Base-by-base conservation (phyloP, 1,140 invertebrate genomes). In the Ruditapes philippinarum region DNA sequence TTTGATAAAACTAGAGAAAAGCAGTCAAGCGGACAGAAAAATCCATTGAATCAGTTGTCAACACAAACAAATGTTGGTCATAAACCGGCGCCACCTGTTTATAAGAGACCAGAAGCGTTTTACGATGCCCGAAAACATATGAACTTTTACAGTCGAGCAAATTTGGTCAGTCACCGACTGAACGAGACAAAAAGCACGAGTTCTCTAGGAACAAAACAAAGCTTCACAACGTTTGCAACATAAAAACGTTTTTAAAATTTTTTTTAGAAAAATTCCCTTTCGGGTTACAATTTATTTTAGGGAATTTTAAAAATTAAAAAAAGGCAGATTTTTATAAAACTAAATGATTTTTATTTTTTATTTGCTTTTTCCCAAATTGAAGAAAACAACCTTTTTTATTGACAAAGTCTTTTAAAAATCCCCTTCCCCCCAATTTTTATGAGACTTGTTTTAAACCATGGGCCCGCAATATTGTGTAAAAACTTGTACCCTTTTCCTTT, bases 81-180 rank as follows among this genome's bases (percentile, higher is more conserved):
- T 12, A 7, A 25, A 45, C 70, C 70, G 9, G 1, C 45, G 25
- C 0, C 40, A 1, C 40, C 70, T 12, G 40, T 28, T 4, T 74
- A 42, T 25, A 45, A 14, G 33, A 74, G 70, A 49, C 70, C 70
- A 0, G 70, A 74, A 42, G 19, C 40, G 0, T 74, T 74, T 42
- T 74, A 74, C 49, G 40, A 74, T n/a, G 38, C 70, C 5, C 11
- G 70, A 25, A 42, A 28, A 49, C 70, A 74, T 74, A 4, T 74
- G 38, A 19, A 74, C 19, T 42, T n/a, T 28, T 22, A 74, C 25
- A 25, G 25, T 25, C 11, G 40, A 42, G 25, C 70, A 2, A 74
- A 33, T 9, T 25, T 74, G 3, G 38, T 74, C 11, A 40, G 14
- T 3, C 70, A 74, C n/a, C 38, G 40, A 38, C n/a, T 74, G 5